phyloP scores from a whole-genome alignment of 2,113 vertebrate genomes.

The Siniperca chuatsi region DNA sequence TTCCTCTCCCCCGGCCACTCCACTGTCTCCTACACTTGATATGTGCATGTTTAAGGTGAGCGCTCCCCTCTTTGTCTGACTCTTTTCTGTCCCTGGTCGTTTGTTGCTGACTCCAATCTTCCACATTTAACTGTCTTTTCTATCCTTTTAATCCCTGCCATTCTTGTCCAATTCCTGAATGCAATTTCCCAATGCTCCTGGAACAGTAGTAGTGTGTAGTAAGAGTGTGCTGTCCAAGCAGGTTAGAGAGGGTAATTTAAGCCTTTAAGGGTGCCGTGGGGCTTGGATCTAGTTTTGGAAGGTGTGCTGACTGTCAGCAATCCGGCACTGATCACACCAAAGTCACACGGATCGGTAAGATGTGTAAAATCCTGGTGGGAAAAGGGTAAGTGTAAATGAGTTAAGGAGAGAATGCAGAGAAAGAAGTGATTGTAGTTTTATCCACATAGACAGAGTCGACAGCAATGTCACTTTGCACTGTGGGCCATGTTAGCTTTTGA shows the following conservation, averaged over 20 bases:
- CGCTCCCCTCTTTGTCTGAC: conserved; percentile 48
- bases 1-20: conserved; percentile 69
- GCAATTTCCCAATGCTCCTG: conserved; percentile 46
- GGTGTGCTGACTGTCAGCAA: conserved; percentile 80
- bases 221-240: conserved; percentile 66
- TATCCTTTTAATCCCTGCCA: conserved; percentile 4
- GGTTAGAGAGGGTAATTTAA: conserved; percentile 78
- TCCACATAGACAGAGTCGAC: conserved; percentile 66
- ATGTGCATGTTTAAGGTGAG: conserved; percentile 78
- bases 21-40: conserved; percentile 67
- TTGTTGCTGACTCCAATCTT: conserved; percentile 76
- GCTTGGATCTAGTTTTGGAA: conserved; percentile 69
- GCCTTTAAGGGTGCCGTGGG: conserved; percentile 61
- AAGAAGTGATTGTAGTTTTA: conserved; percentile 67
- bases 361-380: conserved; percentile 76
- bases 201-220: conserved; percentile 58
- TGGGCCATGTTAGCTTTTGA: conserved; percentile 52
- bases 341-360: conserved; percentile 76
- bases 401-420: conserved; percentile 53
- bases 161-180: conserved; percentile 44
- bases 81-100: conserved; percentile 53
- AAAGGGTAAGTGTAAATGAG: conserved; percentile 81
- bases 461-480: conserved; percentile 66
- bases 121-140: conserved; percentile 42
- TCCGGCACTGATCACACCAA: conserved; percentile 73